Percentiles rank a stretch among this genome's conserved stretches.
phyloP scores from a whole-genome alignment of 2,797 vertebrate genomes.

The Rhinella marina region DNA sequence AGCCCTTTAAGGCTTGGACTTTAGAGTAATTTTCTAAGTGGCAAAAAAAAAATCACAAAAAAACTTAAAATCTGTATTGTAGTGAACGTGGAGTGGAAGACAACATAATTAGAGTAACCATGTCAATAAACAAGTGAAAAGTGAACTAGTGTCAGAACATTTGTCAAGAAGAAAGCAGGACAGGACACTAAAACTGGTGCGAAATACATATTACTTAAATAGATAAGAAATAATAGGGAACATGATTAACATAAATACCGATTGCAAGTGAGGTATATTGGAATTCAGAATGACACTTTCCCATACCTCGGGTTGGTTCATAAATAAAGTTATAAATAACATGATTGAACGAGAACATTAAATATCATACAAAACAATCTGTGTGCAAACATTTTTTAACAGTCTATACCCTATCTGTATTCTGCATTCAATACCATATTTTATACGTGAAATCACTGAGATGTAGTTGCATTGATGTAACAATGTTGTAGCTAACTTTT shows the following conservation, averaged over 20 bases:
- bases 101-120: neutral
- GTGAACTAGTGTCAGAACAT: neutral
- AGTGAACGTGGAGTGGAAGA: neutral
- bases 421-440: conserved; percentile 32
- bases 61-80: neutral
- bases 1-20: neutral
- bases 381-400: conserved; percentile 25
- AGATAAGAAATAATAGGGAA: neutral
- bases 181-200: no score
- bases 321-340: conserved; percentile 54
- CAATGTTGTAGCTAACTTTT: neutral
- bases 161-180: no score
- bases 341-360: conserved; percentile 20
- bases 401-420: neutral
- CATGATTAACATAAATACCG: neutral
- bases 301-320: neutral
- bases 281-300: neutral
- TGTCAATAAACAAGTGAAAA: neutral
- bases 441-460: neutral
- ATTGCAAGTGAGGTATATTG: neutral
- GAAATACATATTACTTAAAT: conserved; percentile 1
- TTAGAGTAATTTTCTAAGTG: neutral
- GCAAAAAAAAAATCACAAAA: neutral
- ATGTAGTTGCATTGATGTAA: conserved; percentile 36
- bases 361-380: conserved; percentile 10